Conservation (phyloP, 2,888 invertebrate species). For the Stramonita haemastoma region DNA sequence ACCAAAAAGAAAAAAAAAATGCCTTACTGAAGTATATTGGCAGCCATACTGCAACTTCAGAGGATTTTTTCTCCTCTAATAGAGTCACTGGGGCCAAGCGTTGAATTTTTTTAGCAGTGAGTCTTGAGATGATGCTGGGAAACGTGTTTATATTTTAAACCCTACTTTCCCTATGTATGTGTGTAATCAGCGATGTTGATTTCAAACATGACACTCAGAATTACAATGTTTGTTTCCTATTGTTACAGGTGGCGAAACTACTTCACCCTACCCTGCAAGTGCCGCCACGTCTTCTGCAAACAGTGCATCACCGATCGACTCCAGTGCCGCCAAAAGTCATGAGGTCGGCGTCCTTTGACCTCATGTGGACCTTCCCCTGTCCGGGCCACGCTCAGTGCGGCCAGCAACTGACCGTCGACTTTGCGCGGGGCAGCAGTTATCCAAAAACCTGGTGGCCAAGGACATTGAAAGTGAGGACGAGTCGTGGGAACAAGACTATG, state of each 20-base stretch:
- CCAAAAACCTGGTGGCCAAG: constrained; percentile 35
- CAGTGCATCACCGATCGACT: constrained; percentile 34
- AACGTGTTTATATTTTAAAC: neutral
- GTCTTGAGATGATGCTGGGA: neutral
- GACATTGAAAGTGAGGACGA: constrained; percentile 24
- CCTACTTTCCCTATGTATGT: neutral
- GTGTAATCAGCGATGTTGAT: neutral
- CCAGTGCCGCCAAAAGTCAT: constrained; percentile 37
- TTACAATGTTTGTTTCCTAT: neutral
- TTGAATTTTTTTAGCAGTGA: neutral
- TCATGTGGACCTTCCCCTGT: constrained; percentile 44
- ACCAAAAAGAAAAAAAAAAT: too few relatives aligned
- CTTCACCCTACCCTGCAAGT: constrained; percentile 36
- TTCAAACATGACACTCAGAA: neutral
- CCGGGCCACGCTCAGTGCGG: constrained; percentile 30
- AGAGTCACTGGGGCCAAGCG: neutral
- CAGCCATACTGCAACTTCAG: too few relatives aligned
- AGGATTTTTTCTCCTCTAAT: neutral
- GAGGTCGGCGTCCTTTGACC: constrained; percentile 29
- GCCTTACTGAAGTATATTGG: too few relatives aligned
- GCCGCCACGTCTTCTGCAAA: constrained; percentile 37
- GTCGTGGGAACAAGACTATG: constrained; percentile 15
- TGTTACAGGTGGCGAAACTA: constrained; percentile 37
- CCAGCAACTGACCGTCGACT: constrained; percentile 35
- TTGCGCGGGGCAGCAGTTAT: constrained; percentile 31